These are phyloP conservation scores for Euwallacea similis DNA, from an alignment of 1,140 invertebrate species.

Conservation along the genomic window DNA sequence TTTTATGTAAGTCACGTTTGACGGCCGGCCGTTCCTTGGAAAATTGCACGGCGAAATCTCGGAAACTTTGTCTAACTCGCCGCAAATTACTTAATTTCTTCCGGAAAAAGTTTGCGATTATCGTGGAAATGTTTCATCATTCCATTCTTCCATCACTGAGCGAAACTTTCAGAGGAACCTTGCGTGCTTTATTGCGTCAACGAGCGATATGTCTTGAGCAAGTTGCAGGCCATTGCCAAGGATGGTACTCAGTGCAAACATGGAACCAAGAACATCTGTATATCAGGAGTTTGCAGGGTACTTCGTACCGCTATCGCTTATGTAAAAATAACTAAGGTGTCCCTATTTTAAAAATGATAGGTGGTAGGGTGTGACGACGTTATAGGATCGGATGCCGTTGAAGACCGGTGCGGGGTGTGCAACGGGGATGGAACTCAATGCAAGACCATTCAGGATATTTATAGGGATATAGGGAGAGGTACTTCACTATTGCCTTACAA, in stretches of 20 bases:
- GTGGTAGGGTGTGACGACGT: constrained; percentile 69
- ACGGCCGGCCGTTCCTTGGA: constrained; percentile 24
- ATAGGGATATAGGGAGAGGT: constrained; percentile 45
- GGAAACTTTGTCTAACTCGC: constrained; percentile 26
- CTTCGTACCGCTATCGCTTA: constrained; percentile 24
- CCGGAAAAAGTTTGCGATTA: constrained; percentile 26
- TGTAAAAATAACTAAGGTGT: no score
- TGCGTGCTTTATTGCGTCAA: constrained; percentile 64
- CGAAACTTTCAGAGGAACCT: constrained; percentile 51
- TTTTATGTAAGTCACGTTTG: constrained; percentile 35
- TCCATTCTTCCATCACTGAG: no score
- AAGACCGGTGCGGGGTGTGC: constrained; percentile 71
- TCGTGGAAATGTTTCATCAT: constrained; percentile 17
- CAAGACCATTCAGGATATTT: constrained; percentile 53
- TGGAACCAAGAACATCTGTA: constrained; percentile 62
- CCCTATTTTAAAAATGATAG: constrained; percentile 49
- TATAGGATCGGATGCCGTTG: constrained; percentile 65
- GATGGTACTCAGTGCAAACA: constrained; percentile 64
- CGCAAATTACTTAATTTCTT: constrained; percentile 36
- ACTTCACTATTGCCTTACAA: background rate
- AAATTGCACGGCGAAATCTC: constrained; percentile 26
- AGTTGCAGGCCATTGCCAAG: constrained; percentile 51
- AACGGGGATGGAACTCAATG: constrained; percentile 70
- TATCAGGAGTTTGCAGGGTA: constrained; percentile 61
- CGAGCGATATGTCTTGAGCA: constrained; percentile 53